These are phyloP conservation scores for Pteronotus mesoamericanus DNA, from an alignment of 2,797 vertebrate species.

Conservation along the genomic window DNA sequence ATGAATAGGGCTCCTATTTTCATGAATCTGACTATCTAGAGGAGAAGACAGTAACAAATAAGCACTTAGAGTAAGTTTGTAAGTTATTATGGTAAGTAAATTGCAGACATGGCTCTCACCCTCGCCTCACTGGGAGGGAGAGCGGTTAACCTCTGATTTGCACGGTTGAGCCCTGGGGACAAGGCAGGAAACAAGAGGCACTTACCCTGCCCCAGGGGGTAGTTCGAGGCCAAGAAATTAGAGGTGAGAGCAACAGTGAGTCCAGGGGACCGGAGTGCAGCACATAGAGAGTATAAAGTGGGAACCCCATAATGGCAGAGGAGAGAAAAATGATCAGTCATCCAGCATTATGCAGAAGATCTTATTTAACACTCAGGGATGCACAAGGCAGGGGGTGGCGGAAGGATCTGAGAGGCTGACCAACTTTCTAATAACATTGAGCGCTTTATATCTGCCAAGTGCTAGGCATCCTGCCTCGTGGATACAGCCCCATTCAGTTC, in stretches of 20 bases:
- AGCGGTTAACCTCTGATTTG: neutral
- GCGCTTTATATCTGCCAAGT: neutral
- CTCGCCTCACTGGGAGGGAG: neutral
- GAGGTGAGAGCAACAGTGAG: too few relatives aligned
- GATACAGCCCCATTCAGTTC: accelerated
- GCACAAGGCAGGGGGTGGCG: neutral
- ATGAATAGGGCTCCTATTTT: neutral
- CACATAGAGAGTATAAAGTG: neutral
- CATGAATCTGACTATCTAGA: neutral
- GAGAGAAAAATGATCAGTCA: too few relatives aligned
- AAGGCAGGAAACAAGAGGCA: neutral
- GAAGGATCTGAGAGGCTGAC: neutral
- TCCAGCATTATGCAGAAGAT: neutral
- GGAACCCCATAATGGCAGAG: accelerated
- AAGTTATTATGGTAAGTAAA: neutral
- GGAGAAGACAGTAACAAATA: neutral
- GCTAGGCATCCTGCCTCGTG: accelerated
- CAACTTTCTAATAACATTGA: accelerated
- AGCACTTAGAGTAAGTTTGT: too few relatives aligned
- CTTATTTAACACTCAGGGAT: neutral
- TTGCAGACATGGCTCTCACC: accelerated
- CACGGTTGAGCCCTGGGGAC: neutral
- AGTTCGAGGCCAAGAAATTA: neutral
- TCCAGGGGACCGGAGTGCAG: neutral
- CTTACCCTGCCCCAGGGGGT: neutral